Base-by-base conservation (phyloP, 2,888 invertebrate genomes). In the Pyrrhia umbra region DNA sequence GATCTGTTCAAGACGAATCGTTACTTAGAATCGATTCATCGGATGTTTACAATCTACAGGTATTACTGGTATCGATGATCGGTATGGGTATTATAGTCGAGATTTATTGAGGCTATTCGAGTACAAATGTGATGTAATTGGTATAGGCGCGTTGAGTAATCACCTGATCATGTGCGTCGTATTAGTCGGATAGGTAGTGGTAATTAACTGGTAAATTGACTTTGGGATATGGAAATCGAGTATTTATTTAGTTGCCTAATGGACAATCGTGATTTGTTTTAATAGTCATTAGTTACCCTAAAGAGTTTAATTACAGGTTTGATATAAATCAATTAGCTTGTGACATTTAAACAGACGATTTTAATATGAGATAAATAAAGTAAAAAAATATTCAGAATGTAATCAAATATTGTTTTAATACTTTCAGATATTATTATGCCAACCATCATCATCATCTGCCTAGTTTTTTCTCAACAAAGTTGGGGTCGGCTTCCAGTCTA, bases 121-220 rank as follows among this genome's bases (percentile, higher is more conserved):
- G 58, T 73, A 75, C 57, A 73, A 78, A 78, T 75, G 73, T 65
- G 69, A 65, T 69, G 75, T 77, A 73, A 75, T 78, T 73, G 65
- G 73, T 69, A 42, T 51, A 60, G 63, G 62, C 67, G 65, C 64
- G 67, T 55, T 73, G 59, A 75, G 52, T 75, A 68, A 75, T 78
- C 52, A 61, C 43, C 23, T 58, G 63, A 47, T 61, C 68, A 59
- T 73, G 61, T 56, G 34, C 51, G 73, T 59, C 49, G 57, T 62
- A 46, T 70, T 64, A 68, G 59, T 57, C 59, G 47, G 39, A 57
- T 65, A 64, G 66, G 39, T 46, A 58, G 39, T 49, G 34, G 67
- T 64, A 59, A 77, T 76, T 76, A 76, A 49, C 74, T 61, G 57
- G 60, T 69, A 64, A 76, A 74, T 76, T 51, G 56, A 64, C 61